These are phyloP conservation scores for Aplochiton taeniatus DNA, from an alignment of 2,797 vertebrate genomes.

Conservation along the genomic window DNA sequence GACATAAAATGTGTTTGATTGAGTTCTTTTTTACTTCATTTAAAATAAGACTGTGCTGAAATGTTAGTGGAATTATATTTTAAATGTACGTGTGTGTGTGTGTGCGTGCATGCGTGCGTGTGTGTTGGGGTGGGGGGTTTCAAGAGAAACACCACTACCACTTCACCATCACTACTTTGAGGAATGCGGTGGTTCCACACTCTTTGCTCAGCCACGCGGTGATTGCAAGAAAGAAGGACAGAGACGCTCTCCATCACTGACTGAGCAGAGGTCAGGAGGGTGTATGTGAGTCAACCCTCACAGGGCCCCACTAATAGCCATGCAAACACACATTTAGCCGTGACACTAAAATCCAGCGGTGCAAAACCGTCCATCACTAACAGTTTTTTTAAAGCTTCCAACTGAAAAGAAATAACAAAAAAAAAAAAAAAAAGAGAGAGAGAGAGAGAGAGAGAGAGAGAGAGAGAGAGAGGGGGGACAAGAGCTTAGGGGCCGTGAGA, in stretches of 20 bases:
- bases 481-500: constrained; percentile 17
- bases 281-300: constrained; percentile 54
- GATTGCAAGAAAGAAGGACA: not conserved
- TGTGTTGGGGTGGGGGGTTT: no score
- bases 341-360: constrained; percentile 60
- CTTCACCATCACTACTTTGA: no score
- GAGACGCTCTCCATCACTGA: constrained; percentile 31
- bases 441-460: constrained; percentile 43
- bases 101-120: no score
- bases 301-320: constrained; percentile 68
- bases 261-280: constrained; percentile 52
- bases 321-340: constrained; percentile 72
- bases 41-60: no score
- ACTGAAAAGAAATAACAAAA: constrained; percentile 44
- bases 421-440: constrained; percentile 38
- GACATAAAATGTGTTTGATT: not conserved
- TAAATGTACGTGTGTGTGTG: no score
- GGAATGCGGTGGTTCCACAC: no score
- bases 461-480: constrained; percentile 41
- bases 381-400: constrained; percentile 34
- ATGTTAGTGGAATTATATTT: no score
- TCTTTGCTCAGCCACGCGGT: no score
- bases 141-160: no score
- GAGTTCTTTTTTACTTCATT: not conserved
- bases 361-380: constrained; percentile 58